Base-by-base conservation (phyloP, 2,888 invertebrate genomes). In the Troglohyphantes excavatus region DNA sequence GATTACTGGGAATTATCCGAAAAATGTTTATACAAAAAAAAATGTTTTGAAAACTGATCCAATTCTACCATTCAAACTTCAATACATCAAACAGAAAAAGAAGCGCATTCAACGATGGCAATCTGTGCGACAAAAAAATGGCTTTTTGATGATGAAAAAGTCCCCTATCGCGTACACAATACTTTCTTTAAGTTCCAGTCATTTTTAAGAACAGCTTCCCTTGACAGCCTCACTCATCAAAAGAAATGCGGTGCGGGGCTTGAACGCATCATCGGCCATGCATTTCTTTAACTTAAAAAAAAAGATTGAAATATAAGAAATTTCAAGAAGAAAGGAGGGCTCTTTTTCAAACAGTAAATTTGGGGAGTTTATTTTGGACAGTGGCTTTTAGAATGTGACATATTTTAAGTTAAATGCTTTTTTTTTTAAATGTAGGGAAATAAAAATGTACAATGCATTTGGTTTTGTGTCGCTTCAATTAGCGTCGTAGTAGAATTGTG, bases 291-390 rank as follows among this genome's bases (percentile, higher is more conserved):
- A 11, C 7, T 39, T 0, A 13, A 39, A 39, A 0, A 53, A 53
- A 46, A 27, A 72, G 43, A 46, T 46, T 72, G 46, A 72, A 72
- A 46, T 72, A 26, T 17, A 26, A 26, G 72, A 72, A 46, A n/a
- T n/a, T 39, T 17, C 26, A 46, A 43, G 46, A 46, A 39, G 46
- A 53, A 39, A 39, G 3, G 9, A 13, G 7, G 7, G 7, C 13
- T 13, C 13, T 39, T 13, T 39, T 39, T 11, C 13, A 11, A 11
- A 39, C 7, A 39, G 3, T 39, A 39, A 39, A 39, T 39, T 1
- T 39, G 7, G 39, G 39, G 3, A n/a, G 7, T 39, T 39, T 2
- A 39, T 39, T 39, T 39, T 1, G 2, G 39, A 39, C 39, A 39
- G n/a, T 39, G 39, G 39, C n/a, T n/a, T n/a, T n/a, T n/a, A n/a